A percentile compares a stretch with the other conserved stretches of the same genome.
Evolutionary conservation across 1,140 invertebrate genomes (phyloP).

Genomic region (Heliothis subflexa): DNA sequence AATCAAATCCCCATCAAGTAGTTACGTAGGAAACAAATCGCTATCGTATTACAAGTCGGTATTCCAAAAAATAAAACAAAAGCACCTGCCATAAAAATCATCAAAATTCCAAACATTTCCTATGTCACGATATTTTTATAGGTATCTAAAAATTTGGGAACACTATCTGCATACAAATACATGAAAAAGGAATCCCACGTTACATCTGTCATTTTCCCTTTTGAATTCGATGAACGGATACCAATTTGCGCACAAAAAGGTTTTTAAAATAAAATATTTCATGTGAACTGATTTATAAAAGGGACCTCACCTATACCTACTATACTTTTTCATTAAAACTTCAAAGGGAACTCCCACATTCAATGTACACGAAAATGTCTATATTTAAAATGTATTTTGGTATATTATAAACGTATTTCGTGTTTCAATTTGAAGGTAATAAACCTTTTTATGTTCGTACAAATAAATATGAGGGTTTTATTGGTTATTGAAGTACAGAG

Average conservation of each 20-base stretch:
- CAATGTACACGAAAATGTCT: conserved; percentile 6
- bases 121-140: background rate
- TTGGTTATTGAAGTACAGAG: background rate
- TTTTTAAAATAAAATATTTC: conserved; percentile 24
- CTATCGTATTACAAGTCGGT: conserved; percentile 5
- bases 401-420: conserved; percentile 8
- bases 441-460: conserved; percentile 8
- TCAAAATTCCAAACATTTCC: conserved; percentile 1
- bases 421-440: conserved; percentile 11
- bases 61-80: background rate
- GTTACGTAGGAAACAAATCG: background rate
- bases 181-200: background rate
- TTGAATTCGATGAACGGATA: background rate
- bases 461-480: background rate
- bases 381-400: background rate
- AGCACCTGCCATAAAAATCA: background rate
- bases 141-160: conserved; percentile 5
- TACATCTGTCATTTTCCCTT: conserved; percentile 22
- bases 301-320: conserved; percentile 5
- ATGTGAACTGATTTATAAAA: conserved; percentile 18
- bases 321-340: conserved; percentile 15
- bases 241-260: background rate
- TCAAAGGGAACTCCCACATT: conserved; percentile 7
- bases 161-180: conserved; percentile 14
- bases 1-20: no score